phyloP scores from a whole-genome alignment of 2,888 invertebrate genomes.

The Tubulanus polymorphus region DNA sequence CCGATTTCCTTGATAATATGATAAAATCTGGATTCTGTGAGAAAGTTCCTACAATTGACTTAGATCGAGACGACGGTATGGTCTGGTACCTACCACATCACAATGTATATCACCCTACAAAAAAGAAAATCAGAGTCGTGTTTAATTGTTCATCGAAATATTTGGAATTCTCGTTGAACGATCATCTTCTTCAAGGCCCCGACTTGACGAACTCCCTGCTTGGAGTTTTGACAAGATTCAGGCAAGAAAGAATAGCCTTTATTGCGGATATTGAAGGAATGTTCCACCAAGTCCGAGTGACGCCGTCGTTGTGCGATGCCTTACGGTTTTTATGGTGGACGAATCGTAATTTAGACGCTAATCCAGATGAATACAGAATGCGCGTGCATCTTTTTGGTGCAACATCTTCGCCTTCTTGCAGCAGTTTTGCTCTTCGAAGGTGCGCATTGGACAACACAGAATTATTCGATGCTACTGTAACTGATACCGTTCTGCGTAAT shows the following conservation, averaged over 20 bases:
- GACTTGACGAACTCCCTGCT: constrained; percentile 16
- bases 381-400: constrained; percentile 16
- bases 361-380: constrained; percentile 19
- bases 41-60: neutral
- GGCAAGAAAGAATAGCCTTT: constrained; percentile 17
- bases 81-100: constrained; percentile 6
- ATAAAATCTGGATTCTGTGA: constrained; percentile 1
- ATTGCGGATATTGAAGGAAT: constrained; percentile 22
- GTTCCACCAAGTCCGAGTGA: constrained; percentile 23
- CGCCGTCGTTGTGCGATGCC: constrained; percentile 17
- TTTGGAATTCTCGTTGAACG: neutral
- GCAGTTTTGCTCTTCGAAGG: constrained; percentile 17
- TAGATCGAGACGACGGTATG: neutral
- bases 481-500: neutral
- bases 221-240: constrained; percentile 19
- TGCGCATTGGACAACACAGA: constrained; percentile 10
- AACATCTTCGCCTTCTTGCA: constrained; percentile 19
- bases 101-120: neutral
- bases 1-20: constrained; percentile 1
- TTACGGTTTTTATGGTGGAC: constrained; percentile 24
- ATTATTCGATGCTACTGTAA: neutral
- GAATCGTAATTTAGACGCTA: constrained; percentile 9
- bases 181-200: neutral
- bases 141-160: constrained; percentile 12
- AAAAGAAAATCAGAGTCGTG: constrained; percentile 11